Evolutionary conservation across 2,888 invertebrate genomes (phyloP), one percentile per base, ranked within the genome.

Genomic region (Folsomia candida): DNA sequence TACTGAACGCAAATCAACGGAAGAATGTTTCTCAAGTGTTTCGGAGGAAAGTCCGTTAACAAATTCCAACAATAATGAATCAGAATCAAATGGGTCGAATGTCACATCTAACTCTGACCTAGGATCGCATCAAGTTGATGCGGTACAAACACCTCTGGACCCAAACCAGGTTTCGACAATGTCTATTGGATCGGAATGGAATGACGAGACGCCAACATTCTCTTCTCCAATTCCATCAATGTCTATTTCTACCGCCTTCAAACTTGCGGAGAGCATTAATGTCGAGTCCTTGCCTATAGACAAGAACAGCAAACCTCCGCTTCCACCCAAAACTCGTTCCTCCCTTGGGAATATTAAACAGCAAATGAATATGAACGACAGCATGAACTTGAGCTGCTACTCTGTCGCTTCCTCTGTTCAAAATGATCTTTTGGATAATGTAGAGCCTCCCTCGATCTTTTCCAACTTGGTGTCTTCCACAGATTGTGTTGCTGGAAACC

Each of bases 141-240:
- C 64, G 64, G n/a, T 27, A 61, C 22, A 71, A 54, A 26, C 24
- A 28, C n/a, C 18, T 0, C 22, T 71, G 9, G 73, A 73, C 24
- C 69, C 71, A 6, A 69, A 70, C 4, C 73, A 76, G 69, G 74
- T 76, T n/a, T 76, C 76, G 11, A 74, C 72, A 64, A 74, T 71
- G 18, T 76, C 74, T 0, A 22, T 74, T 18, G 76, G 76, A 11
- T 76, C 78, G 20, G 78, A 78, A 29, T 79, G 79, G 79, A 75
- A 75, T 51, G 78, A 79, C 65, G 78, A 79, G 54, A 78, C 76
- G 2, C 72, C 75, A 0, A 74, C 79, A 0, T 74, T 78, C 60
- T 79, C 78, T 2, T 76, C 77, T 0, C 74, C 76, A 11, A 73
- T 78, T 66, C 77, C 78, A 4, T 77, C 77, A 25, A 76, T 79